These are phyloP conservation scores for Knipowitschia caucasica DNA, from an alignment of 2,797 vertebrate species.

Conservation along the genomic window DNA sequence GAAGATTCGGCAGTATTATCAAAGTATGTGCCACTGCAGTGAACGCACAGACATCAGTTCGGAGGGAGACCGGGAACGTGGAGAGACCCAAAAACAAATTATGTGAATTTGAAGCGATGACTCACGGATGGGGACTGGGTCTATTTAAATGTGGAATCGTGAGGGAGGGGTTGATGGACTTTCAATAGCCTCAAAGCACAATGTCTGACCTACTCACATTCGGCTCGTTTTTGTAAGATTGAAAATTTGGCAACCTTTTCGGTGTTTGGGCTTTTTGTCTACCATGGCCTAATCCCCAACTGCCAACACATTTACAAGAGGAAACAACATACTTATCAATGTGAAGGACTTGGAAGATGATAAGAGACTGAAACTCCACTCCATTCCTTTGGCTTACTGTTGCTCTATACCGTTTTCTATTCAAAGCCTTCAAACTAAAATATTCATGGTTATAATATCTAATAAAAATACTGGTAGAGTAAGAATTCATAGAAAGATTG, in stretches of 20 bases:
- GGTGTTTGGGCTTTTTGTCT: not conserved
- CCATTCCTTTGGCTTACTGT: too few species aligned
- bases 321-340: too few species aligned
- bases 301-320: too few species aligned
- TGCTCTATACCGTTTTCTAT: too few species aligned
- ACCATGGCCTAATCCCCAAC: too few species aligned
- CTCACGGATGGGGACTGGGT: constrained; percentile 27
- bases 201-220: constrained; percentile 14
- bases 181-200: constrained; percentile 8
- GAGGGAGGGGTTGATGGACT: not conserved
- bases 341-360: too few species aligned
- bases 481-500: too few species aligned
- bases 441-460: too few species aligned
- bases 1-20: constrained; percentile 25
- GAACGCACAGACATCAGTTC: constrained; percentile 55
- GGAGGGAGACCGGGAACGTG: constrained; percentile 44
- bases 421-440: too few species aligned
- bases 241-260: not conserved
- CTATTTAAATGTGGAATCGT: constrained; percentile 18
- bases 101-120: constrained; percentile 37
- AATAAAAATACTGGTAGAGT: too few species aligned
- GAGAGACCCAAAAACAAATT: constrained; percentile 29
- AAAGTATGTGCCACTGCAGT: constrained; percentile 42
- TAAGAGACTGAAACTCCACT: too few species aligned
- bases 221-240: constrained; percentile 2